Percentiles rank a stretch among this genome's conserved stretches.
phyloP scores from a whole-genome alignment of 2,888 invertebrate species.

The Laspeyria flexula region DNA sequence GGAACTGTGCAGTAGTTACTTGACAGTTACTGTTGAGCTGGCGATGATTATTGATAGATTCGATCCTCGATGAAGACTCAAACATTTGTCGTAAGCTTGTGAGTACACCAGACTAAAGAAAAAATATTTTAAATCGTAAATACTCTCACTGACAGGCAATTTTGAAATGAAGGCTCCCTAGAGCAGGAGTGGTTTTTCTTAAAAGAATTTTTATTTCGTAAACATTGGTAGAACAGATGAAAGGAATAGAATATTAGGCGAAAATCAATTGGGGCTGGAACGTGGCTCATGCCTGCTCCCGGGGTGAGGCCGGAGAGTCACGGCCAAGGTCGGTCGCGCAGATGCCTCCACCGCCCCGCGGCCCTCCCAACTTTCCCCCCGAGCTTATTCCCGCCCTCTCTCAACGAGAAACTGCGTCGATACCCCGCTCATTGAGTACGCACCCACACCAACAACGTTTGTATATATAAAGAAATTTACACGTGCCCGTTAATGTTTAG shows the following conservation, averaged over 20 bases:
- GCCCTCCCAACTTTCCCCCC: conserved; percentile 27
- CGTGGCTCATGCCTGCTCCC: conserved; percentile 62
- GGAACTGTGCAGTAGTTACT: no score
- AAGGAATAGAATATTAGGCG: conserved; percentile 40
- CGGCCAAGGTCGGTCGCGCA: conserved; percentile 81
- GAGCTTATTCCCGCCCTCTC: conserved; percentile 32
- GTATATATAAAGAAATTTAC: conserved; percentile 39
- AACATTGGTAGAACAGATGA: conserved; percentile 31
- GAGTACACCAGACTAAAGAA: no score
- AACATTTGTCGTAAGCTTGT: no score
- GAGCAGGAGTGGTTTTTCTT: no score
- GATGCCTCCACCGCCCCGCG: conserved; percentile 36
- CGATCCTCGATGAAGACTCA: no score
- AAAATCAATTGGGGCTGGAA: conserved; percentile 73
- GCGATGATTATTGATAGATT: no score
- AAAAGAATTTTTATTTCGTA: not conserved
- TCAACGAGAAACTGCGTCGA: conserved; percentile 54
- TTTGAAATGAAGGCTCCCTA: no score
- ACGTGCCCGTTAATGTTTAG: conserved; percentile 43
- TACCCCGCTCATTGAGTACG: conserved; percentile 67
- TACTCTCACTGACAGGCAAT: no score
- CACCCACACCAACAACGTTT: conserved; percentile 46
- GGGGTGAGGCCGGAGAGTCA: conserved; percentile 71
- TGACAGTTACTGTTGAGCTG: no score
- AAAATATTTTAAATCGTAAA: no score